phyloP scores from a whole-genome alignment of 1,140 invertebrate genomes.

The Alviniconcha marisindica region DNA sequence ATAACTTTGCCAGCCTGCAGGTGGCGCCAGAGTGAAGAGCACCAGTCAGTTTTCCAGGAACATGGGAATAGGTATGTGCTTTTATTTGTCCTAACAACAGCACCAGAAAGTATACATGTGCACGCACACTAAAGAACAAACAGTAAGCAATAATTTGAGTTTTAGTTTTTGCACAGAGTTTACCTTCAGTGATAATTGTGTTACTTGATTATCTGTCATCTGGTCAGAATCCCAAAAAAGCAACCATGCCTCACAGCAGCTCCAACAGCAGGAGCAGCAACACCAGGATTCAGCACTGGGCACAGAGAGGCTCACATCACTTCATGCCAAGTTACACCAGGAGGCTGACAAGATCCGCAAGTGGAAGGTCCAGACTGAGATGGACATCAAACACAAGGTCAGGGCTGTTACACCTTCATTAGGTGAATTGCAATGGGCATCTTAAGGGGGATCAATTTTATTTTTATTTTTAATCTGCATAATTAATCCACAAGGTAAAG shows the following conservation, averaged over 20 bases:
- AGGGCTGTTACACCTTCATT: too few species aligned
- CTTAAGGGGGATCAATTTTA: too few species aligned
- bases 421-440: too few species aligned
- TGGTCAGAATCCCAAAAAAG: background rate
- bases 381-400: conserved; percentile 73
- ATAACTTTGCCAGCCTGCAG: background rate
- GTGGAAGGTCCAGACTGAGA: conserved; percentile 73
- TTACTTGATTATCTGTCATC: background rate
- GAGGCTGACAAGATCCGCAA: conserved; percentile 73
- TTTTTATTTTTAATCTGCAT: too few species aligned
- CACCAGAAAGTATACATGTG: background rate
- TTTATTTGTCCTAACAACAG: background rate
- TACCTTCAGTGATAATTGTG: background rate
- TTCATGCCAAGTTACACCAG: conserved; percentile 70
- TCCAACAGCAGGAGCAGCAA: conserved; percentile 35
- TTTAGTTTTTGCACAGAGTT: background rate
- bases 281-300: conserved; percentile 40
- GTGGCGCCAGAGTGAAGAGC: background rate
- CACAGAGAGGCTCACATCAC: conserved; percentile 59
- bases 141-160: too few species aligned
- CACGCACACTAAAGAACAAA: too few species aligned
- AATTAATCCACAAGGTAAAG: too few species aligned
- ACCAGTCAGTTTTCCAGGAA: background rate
- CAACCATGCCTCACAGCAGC: background rate
- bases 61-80: background rate